Conservation (phyloP, 2,888 invertebrate genomes). For the Yponomeuta evonymella region DNA sequence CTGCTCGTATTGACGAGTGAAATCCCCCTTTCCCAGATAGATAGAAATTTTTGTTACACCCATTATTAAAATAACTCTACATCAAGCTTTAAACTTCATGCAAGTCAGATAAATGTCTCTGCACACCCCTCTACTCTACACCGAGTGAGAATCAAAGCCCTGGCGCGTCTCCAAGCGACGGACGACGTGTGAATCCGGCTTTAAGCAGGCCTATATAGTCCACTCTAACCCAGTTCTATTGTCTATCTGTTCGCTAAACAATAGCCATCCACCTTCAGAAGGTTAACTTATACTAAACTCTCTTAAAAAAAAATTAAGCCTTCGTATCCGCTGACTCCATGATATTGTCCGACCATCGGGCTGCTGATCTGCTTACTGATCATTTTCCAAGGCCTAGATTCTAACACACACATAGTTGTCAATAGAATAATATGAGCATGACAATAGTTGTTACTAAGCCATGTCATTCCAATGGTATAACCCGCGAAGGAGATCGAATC, state of each 20-base stretch:
- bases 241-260: conserved; percentile 1
- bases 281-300: background rate
- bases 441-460: no score
- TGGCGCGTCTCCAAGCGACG: conserved; percentile 23
- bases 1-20: background rate
- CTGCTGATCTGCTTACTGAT: no score
- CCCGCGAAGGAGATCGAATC: no score
- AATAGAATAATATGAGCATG: no score
- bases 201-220: conserved; percentile 26
- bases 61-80: no score
- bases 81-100: background rate
- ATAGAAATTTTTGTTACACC: background rate
- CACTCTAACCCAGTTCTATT: conserved; percentile 18
- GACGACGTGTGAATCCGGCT: conserved; percentile 19
- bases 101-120: conserved; percentile 18
- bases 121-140: conserved; percentile 1
- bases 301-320: no score
- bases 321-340: no score
- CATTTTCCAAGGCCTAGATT: no score
- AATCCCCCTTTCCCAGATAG: background rate
- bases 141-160: conserved; percentile 24
- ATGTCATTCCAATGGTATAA: no score
- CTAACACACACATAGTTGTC: no score
- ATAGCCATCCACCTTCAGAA: background rate
- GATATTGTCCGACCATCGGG: no score